A percentile compares a stretch with the other conserved stretches of the same genome.
Evolutionary conservation across 2,888 invertebrate genomes (phyloP).

Genomic region (Trachelus tabidus): DNA sequence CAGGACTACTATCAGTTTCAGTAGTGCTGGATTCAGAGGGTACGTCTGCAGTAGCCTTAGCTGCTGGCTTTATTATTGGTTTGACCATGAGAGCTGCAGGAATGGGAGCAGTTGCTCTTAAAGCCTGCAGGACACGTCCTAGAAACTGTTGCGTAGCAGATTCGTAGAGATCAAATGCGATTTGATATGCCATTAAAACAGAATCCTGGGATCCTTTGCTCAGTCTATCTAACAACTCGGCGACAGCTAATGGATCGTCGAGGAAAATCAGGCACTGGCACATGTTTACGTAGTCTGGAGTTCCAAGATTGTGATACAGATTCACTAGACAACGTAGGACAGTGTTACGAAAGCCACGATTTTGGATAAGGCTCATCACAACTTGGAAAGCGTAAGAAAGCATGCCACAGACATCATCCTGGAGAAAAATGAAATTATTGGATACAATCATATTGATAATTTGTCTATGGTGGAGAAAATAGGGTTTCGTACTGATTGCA

Average conservation of each 20-base stretch:
- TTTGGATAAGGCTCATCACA: conserved; percentile 95
- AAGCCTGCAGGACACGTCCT: conserved; percentile 84
- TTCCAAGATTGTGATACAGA: conserved; percentile 87
- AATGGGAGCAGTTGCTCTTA: conserved; percentile 84
- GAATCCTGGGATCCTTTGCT: conserved; percentile 82
- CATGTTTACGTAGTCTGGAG: conserved; percentile 98
- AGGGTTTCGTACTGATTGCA: conserved; percentile 73
- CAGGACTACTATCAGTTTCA: conserved; percentile 68
- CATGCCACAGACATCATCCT: conserved; percentile 90
- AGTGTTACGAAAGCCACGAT: conserved; percentile 90
- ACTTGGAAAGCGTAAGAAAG: conserved; percentile 96
- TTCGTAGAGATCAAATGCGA: conserved; percentile 98
- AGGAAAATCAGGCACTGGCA: conserved; percentile 97
- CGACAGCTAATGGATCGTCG: conserved; percentile 93
- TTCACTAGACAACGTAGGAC: conserved; percentile 90
- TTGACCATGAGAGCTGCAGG: conserved; percentile 81
- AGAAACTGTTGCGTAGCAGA: conserved; percentile 98
- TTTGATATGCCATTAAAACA: conserved; percentile 97
- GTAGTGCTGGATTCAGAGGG: conserved; percentile 63
- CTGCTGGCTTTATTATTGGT: conserved; percentile 72
- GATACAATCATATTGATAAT: background rate
- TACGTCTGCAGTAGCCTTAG: conserved; percentile 53
- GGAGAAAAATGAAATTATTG: conserved; percentile 21
- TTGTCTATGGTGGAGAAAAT: conserved; percentile 11
- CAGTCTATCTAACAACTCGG: conserved; percentile 91